phyloP scores from a whole-genome alignment of 2,113 vertebrate genomes.

The Zosterops lateralis region DNA sequence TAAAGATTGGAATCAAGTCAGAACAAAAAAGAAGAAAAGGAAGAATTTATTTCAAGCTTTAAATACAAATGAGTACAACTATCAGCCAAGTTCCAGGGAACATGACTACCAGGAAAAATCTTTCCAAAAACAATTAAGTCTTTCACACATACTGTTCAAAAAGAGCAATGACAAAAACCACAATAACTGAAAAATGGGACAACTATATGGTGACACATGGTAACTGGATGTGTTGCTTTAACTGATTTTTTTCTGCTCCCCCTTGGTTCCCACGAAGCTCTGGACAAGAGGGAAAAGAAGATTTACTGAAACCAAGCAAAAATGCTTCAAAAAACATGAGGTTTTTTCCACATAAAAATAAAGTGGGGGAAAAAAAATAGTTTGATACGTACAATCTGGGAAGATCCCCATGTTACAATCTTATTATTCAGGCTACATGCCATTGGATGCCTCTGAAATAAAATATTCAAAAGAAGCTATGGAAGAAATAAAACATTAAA shows the following conservation, averaged over 20 bases:
- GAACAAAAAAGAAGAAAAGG: neutral
- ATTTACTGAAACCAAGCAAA: neutral
- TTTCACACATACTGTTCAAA: neutral
- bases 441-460: neutral
- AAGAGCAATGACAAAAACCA: neutral
- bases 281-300: neutral
- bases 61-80: neutral
- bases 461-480: neutral
- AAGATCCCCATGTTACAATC: neutral
- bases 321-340: neutral
- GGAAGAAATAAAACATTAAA: neutral
- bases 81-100: neutral
- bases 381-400: neutral
- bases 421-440: neutral
- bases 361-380: accelerated
- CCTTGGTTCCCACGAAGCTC: neutral
- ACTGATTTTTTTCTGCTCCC: neutral
- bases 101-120: neutral
- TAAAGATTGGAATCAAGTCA: neutral
- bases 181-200: neutral
- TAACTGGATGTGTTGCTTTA: neutral
- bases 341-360: neutral
- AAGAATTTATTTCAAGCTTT: neutral
- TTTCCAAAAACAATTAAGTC: neutral
- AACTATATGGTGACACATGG: neutral